Percentiles rank a stretch among this genome's conserved stretches.
These are phyloP conservation scores for Macropodus opercularis DNA, from an alignment of 2,797 vertebrate genomes.

Conservation along the genomic window DNA sequence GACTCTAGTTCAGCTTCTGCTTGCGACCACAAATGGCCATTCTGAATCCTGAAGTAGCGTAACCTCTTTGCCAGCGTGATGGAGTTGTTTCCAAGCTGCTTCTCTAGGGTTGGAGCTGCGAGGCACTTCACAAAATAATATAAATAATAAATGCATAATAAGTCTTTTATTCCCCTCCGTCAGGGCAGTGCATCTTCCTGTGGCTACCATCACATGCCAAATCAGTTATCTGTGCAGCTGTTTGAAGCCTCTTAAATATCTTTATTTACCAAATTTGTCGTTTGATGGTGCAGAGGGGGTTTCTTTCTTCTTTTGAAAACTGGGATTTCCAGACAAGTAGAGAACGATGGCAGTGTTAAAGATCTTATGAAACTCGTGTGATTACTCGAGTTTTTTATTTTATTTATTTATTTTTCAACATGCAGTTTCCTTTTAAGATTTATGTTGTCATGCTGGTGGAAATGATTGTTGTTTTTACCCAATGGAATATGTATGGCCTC, in stretches of 20 bases:
- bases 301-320: conserved; percentile 76
- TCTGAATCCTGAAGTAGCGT: conserved; percentile 68
- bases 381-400: conserved; percentile 34
- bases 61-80: conserved; percentile 71
- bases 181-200: conserved; percentile 55
- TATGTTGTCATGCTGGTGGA: conserved; percentile 68
- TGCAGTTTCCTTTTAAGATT: conserved; percentile 55
- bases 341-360: conserved; percentile 58
- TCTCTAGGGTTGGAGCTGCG: conserved; percentile 60
- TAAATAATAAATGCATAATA: conserved; percentile 38
- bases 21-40: conserved; percentile 61
- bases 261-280: conserved; percentile 68
- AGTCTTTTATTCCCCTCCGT: conserved; percentile 53
- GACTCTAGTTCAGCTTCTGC: conserved; percentile 51
- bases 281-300: conserved; percentile 52
- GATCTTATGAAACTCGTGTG: conserved; percentile 49
- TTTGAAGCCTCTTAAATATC: conserved; percentile 71
- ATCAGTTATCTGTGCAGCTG: conserved; percentile 80
- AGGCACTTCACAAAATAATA: conserved; percentile 66
- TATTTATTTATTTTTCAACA: conserved; percentile 53
- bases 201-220: conserved; percentile 71
- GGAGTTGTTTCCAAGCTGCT: conserved; percentile 59
- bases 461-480: conserved; percentile 78
- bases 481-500: conserved; percentile 84
- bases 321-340: conserved; percentile 71